Percentiles rank a stretch among this genome's conserved stretches.
phyloP scores from a whole-genome alignment of 2,888 invertebrate genomes.

The Anodontia alba region DNA sequence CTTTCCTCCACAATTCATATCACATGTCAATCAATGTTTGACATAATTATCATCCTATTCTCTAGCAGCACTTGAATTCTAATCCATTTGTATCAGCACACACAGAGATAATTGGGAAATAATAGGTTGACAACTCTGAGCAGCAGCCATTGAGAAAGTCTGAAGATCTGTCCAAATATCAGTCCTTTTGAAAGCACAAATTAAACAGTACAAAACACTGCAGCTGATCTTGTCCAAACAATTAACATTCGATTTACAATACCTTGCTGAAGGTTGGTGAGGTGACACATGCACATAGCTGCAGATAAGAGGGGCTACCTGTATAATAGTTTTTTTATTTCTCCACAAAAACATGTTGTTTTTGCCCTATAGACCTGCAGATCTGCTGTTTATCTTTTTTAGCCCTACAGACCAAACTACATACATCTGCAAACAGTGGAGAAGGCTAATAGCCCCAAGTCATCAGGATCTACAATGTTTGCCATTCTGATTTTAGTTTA shows the following conservation, averaged over 20 bases:
- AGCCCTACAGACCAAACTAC: no score
- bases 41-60: not conserved
- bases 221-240: not conserved
- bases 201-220: conserved; percentile 2
- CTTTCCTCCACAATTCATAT: not conserved
- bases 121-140: conserved; percentile 3
- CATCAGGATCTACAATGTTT: no score
- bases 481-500: no score
- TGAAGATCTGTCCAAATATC: conserved; percentile 11
- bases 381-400: no score
- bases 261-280: no score
- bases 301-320: no score
- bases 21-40: not conserved
- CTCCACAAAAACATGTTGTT: no score
- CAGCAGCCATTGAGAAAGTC: not conserved
- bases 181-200: not conserved
- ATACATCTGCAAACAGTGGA: no score
- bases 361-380: no score
- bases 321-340: no score
- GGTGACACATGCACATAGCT: no score
- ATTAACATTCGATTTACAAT: not conserved
- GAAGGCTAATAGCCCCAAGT: no score
- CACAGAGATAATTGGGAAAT: conserved; percentile 11
- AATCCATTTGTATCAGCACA: not conserved
- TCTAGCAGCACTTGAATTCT: not conserved